Evolutionary conservation across 2,113 vertebrate species (phyloP).

Genomic region (Notothenia rossii): DNA sequence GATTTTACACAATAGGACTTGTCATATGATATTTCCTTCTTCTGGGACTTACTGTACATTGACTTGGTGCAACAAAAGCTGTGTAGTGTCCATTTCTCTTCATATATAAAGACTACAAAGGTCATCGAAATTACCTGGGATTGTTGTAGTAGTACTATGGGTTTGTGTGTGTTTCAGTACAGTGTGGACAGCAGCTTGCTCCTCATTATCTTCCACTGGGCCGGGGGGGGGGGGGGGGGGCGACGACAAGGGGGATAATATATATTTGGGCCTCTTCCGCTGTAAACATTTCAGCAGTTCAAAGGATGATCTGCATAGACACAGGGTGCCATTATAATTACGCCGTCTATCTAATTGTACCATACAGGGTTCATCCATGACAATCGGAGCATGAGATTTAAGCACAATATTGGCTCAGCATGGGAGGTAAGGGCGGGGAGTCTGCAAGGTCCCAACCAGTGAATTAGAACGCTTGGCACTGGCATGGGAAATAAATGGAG

Average conservation of each 20-base stretch:
- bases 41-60: not conserved
- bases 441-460: constrained; percentile 63
- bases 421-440: constrained; percentile 77
- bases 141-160: not conserved
- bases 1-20: not conserved
- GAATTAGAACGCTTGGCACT: constrained; percentile 72
- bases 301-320: constrained; percentile 78
- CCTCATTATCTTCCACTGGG: constrained; percentile 62
- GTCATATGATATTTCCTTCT: not conserved
- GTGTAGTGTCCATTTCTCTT: not conserved
- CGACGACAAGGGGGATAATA: constrained; percentile 51
- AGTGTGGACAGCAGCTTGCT: constrained; percentile 16
- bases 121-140: constrained; percentile 19
- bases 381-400: constrained; percentile 87
- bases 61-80: constrained; percentile 9
- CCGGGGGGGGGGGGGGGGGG: constrained; percentile 25
- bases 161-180: constrained; percentile 18
- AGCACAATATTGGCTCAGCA: constrained; percentile 86
- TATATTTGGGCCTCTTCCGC: constrained; percentile 78
- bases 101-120: not conserved
- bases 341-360: constrained; percentile 80
- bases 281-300: constrained; percentile 84
- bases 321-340: constrained; percentile 83
- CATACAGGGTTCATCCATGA: constrained; percentile 74
- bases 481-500: constrained; percentile 85